These are phyloP conservation scores for Acanthosepion pharaonis DNA, from an alignment of 2,888 invertebrate genomes.

Conservation along the genomic window DNA sequence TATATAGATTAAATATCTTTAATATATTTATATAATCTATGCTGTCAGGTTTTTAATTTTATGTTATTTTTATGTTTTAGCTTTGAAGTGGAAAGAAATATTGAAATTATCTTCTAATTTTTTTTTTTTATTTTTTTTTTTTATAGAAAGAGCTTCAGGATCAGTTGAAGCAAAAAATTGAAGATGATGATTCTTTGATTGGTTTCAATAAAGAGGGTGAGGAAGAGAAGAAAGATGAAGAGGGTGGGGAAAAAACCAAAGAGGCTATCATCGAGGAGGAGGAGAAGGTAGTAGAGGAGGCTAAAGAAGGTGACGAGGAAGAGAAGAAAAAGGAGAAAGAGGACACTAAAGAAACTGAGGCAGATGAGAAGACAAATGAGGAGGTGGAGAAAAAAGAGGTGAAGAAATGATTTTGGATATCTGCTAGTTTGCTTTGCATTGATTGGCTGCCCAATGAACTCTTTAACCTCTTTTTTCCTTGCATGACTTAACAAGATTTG, in stretches of 20 bases:
- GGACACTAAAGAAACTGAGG: not conserved
- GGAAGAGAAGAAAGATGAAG: constrained; percentile 48
- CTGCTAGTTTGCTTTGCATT: not conserved
- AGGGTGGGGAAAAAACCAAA: not conserved
- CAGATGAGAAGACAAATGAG: not conserved
- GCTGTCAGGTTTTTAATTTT: not conserved
- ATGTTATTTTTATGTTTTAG: not conserved
- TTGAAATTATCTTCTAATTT: constrained; percentile 10
- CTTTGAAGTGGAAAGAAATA: not conserved
- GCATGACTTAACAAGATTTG: not conserved
- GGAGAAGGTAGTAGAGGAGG: constrained; percentile 48
- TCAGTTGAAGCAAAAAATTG: constrained; percentile 42
- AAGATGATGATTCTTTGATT: constrained; percentile 40
- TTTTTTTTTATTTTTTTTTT: not conserved
- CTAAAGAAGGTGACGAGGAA: constrained; percentile 47
- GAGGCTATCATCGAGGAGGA: constrained; percentile 42
- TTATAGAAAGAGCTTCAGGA: constrained; percentile 38
- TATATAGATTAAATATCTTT: no score
- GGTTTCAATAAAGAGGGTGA: constrained; percentile 44
- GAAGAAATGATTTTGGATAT: not conserved
- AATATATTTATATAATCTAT: no score
- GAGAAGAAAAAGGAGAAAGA: not conserved
- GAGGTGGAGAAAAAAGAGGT: not conserved
- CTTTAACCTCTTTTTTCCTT: not conserved
- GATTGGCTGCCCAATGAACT: not conserved